phyloP scores from a whole-genome alignment of 2,113 vertebrate species.

The Brachirus orientalis region DNA sequence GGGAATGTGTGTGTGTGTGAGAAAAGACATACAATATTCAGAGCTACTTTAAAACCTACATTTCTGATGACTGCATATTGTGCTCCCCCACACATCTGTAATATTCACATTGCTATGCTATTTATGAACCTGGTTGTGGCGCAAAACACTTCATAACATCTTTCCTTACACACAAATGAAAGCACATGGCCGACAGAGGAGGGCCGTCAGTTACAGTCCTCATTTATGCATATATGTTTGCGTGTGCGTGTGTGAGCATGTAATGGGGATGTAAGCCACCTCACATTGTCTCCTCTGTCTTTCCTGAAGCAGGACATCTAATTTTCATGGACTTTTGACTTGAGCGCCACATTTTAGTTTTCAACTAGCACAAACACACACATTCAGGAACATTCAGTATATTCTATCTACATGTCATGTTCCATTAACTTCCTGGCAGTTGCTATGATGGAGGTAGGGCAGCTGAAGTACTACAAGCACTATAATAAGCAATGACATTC shows the following conservation, averaged over 20 bases:
- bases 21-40: constrained; percentile 3
- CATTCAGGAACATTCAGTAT: neutral
- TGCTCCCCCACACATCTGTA: constrained; percentile 35
- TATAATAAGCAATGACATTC: constrained; percentile 7
- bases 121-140: constrained; percentile 51
- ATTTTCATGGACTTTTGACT: constrained; percentile 32
- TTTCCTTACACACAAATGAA: constrained; percentile 33
- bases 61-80: constrained; percentile 8
- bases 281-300: constrained; percentile 1
- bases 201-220: constrained; percentile 40
- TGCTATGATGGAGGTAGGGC: constrained; percentile 14
- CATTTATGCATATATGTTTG: neutral
- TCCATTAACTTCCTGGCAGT: constrained; percentile 15
- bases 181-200: neutral
- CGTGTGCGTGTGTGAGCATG: neutral
- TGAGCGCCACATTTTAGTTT: too few species aligned
- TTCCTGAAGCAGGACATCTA: neutral
- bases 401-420: neutral
- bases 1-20: constrained; percentile 13
- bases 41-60: constrained; percentile 34
- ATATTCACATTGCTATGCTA: constrained; percentile 36
- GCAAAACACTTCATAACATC: constrained; percentile 35
- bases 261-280: constrained; percentile 1
- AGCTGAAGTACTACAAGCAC: constrained; percentile 5
- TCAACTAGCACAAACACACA: constrained; percentile 22